A percentile compares a stretch with the other conserved stretches of the same genome.
These are phyloP conservation scores for Chiloscyllium plagiosum DNA, from an alignment of 2,113 vertebrate species.

Conservation along the genomic window DNA sequence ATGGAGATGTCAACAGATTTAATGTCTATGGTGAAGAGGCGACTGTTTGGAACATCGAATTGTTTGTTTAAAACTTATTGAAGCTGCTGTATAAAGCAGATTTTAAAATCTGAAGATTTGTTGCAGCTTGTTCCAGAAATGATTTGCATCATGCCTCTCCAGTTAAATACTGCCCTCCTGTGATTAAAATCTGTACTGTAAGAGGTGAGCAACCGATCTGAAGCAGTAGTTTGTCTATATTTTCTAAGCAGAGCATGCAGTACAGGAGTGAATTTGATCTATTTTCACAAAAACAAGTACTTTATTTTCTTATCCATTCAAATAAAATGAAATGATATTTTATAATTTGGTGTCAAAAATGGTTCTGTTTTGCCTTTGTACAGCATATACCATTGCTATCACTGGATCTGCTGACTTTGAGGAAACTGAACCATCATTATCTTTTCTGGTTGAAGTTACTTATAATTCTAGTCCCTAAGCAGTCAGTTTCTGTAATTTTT, in stretches of 20 bases:
- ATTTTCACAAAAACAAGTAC: background rate
- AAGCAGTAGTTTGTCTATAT: background rate
- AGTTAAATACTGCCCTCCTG: constrained; percentile 13
- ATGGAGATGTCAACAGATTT: background rate
- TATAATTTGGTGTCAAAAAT: background rate
- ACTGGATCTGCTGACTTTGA: background rate
- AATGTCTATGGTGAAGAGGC: background rate
- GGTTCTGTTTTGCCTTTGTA: background rate
- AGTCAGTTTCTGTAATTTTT: background rate
- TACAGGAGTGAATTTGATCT: background rate
- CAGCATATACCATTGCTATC: background rate
- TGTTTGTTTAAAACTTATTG: background rate
- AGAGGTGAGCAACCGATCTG: no score
- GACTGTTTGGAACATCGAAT: background rate
- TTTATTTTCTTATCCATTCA: background rate
- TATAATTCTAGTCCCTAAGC: background rate
- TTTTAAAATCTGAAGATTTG: background rate
- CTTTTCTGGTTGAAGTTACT: background rate
- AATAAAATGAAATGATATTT: background rate
- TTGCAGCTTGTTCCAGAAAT: background rate
- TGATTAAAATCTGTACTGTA: background rate
- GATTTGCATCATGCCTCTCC: background rate
- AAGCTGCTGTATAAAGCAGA: background rate
- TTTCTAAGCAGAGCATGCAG: background rate
- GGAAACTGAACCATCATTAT: background rate